phyloP scores from a whole-genome alignment of 2,797 vertebrate genomes.

The Kryptopterus vitreolus region DNA sequence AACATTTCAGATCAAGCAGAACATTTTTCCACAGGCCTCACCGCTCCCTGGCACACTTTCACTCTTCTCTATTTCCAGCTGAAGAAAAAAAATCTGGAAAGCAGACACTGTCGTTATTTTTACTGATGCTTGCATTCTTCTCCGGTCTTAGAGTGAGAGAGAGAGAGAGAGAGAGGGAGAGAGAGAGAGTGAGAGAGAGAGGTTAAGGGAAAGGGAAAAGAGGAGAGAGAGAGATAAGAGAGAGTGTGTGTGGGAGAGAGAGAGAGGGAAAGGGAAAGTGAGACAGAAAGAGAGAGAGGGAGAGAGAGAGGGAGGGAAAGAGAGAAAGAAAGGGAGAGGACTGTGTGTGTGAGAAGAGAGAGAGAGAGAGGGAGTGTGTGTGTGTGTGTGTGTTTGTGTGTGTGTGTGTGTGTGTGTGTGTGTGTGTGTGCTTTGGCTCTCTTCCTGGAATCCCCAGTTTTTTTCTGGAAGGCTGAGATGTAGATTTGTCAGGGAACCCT shows the following conservation, averaged over 20 bases:
- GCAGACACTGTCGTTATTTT: constrained; percentile 56
- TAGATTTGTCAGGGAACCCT: constrained; percentile 63
- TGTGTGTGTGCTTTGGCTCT: constrained; percentile 58
- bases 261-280: constrained; percentile 48
- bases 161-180: constrained; percentile 44
- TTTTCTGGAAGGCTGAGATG: constrained; percentile 69
- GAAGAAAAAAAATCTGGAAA: constrained; percentile 49
- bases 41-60: constrained; percentile 41
- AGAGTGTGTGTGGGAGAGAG: constrained; percentile 50
- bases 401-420: constrained; percentile 51
- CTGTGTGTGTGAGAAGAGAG: constrained; percentile 50
- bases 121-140: constrained; percentile 54
- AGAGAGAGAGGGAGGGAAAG: constrained; percentile 47
- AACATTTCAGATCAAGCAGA: constrained; percentile 48
- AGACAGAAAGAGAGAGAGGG: constrained; percentile 47
- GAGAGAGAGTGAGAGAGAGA: constrained; percentile 48
- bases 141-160: constrained; percentile 37
- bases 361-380: constrained; percentile 49
- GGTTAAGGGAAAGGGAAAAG: constrained; percentile 47
- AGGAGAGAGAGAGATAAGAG: constrained; percentile 48
- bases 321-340: constrained; percentile 48
- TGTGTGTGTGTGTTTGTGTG: no score
- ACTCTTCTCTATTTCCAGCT: constrained; percentile 47
- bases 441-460: constrained; percentile 62
- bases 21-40: constrained; percentile 39